Evolutionary conservation across 1,140 invertebrate species (phyloP).

Genomic region (Eulimnadia texana): DNA sequence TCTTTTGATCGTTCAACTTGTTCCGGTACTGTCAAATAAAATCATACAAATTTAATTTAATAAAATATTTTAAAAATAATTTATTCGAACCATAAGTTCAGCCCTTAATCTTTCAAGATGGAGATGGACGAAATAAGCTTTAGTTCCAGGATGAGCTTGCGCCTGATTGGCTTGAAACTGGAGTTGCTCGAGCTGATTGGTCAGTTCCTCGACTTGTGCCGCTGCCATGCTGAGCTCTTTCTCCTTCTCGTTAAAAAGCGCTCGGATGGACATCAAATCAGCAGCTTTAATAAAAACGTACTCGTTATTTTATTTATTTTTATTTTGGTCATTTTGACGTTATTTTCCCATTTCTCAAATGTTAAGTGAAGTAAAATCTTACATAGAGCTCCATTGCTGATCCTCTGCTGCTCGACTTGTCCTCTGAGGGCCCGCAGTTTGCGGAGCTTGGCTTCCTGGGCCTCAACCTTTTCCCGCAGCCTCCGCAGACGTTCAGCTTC

Average conservation of each 20-base stretch:
- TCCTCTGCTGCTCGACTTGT: constrained; percentile 79
- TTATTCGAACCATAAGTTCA: constrained; percentile 6
- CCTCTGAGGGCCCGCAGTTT: constrained; percentile 75
- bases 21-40: constrained; percentile 65
- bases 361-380: constrained; percentile 35
- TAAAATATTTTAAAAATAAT: background rate
- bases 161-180: background rate
- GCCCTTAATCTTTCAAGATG: constrained; percentile 11
- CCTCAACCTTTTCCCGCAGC: constrained; percentile 76
- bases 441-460: constrained; percentile 82
- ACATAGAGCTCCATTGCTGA: constrained; percentile 82
- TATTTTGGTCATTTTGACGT: too few species aligned
- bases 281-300: constrained; percentile 43
- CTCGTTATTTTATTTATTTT: too few species aligned
- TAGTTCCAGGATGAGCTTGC: constrained; percentile 11
- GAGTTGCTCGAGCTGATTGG: constrained; percentile 61
- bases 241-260: constrained; percentile 93
- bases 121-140: constrained; percentile 8
- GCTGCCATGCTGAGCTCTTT: constrained; percentile 89
- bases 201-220: constrained; percentile 87
- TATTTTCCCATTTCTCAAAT: too few species aligned
- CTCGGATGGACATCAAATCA: constrained; percentile 87
- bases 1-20: constrained; percentile 89
- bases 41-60: background rate
- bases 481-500: constrained; percentile 74